Evolutionary conservation across 2,888 invertebrate genomes (phyloP).

Genomic region (Agriotes lineatus): DNA sequence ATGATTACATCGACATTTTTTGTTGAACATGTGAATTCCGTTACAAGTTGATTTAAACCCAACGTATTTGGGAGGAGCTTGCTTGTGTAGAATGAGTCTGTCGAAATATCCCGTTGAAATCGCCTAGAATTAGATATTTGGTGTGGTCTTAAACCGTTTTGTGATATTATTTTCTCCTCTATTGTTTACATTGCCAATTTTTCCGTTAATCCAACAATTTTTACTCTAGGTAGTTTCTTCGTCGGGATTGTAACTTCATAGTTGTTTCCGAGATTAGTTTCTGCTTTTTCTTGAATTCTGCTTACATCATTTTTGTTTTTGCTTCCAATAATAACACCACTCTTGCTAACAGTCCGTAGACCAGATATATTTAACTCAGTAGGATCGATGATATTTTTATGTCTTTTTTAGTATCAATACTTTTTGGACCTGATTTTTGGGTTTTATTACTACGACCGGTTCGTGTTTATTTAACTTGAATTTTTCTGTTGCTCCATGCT

Average conservation of each 20-base stretch:
- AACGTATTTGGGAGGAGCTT: no score
- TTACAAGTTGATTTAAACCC: no score
- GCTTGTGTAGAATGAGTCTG: no score
- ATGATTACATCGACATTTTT: no score
- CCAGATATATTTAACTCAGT: not conserved
- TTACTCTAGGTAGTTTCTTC: not conserved
- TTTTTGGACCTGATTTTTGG: not conserved
- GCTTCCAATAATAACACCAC: not conserved
- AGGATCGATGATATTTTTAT: not conserved
- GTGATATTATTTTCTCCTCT: not conserved
- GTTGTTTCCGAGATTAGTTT: not conserved
- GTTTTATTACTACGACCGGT: not conserved
- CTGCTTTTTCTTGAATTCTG: not conserved
- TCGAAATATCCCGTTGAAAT: no score
- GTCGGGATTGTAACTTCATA: not conserved
- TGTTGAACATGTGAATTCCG: no score
- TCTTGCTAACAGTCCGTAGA: not conserved
- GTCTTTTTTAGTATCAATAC: not conserved
- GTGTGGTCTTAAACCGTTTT: no score
- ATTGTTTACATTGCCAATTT: not conserved
- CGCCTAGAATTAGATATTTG: no score
- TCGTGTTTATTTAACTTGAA: not conserved
- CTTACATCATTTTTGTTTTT: not conserved
- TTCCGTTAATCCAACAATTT: not conserved
- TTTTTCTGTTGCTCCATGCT: not conserved